Conservation (phyloP, 2,797 vertebrate genomes). For the Fringilla coelebs region DNA sequence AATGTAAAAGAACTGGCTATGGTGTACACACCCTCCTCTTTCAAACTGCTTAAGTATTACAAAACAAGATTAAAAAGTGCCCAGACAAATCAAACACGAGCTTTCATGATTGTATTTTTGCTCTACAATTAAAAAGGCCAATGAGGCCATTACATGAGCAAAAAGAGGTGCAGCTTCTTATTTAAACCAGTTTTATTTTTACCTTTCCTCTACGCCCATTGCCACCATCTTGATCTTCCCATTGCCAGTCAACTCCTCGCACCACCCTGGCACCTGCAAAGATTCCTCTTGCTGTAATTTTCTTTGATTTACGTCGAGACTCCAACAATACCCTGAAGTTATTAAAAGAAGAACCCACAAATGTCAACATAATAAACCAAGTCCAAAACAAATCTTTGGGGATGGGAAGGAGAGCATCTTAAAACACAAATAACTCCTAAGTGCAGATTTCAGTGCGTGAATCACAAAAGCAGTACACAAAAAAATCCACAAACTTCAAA, state of each 20-base stretch:
- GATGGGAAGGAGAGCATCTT: neutral
- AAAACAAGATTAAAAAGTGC: neutral
- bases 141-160: neutral
- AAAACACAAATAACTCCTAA: neutral
- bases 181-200: neutral
- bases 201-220: conserved; percentile 98
- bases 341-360: conserved; percentile 57
- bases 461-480: neutral
- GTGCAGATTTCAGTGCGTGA: neutral
- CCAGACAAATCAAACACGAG: neutral
- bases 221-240: conserved; percentile 99
- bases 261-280: conserved; percentile 96
- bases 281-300: conserved; percentile 98
- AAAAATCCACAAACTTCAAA: rapidly evolving
- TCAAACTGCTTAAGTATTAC: neutral
- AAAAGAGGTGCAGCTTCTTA: neutral
- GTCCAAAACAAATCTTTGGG: neutral
- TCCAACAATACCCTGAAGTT: conserved; percentile 91
- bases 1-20: neutral
- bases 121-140: neutral
- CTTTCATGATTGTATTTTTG: neutral
- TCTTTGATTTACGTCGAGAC: conserved; percentile 98
- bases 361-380: neutral
- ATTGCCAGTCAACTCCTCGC: conserved; percentile 98
- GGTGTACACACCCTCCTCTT: neutral